phyloP scores from a whole-genome alignment of 2,113 vertebrate genomes.

The Mohoua ochrocephala region DNA sequence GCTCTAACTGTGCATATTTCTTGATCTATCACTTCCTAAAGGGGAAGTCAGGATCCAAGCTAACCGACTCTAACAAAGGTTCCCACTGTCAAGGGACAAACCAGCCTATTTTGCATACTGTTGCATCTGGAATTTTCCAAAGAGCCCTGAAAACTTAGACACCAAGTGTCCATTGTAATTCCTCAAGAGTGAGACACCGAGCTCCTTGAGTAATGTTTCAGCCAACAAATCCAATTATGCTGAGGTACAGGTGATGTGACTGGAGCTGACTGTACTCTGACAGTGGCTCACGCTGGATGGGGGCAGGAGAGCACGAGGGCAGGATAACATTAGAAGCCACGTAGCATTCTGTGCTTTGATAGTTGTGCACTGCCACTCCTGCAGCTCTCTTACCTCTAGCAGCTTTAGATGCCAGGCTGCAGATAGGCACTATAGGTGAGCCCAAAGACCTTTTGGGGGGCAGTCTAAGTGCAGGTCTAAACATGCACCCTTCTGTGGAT shows the following conservation, averaged over 20 bases:
- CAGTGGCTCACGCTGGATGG: not conserved
- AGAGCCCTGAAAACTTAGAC: not conserved
- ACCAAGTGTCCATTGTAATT: not conserved
- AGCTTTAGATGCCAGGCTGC: not conserved
- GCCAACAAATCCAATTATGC: not conserved
- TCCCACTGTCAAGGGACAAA: not conserved
- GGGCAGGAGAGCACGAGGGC: not conserved
- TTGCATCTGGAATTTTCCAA: not conserved
- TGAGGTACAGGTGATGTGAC: not conserved
- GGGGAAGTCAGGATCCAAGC: not conserved
- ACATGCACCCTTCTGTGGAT: not conserved
- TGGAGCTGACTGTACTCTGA: not conserved
- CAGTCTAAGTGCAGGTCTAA: not conserved
- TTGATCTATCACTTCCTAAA: not conserved
- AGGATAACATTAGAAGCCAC: not conserved
- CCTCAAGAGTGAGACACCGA: not conserved
- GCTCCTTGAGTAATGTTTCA: not conserved
- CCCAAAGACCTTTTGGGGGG: not conserved
- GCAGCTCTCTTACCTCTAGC: not conserved
- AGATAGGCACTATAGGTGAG: not conserved
- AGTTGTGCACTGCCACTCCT: not conserved
- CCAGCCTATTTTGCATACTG: not conserved
- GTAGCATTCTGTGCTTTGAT: not conserved
- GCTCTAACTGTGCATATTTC: not conserved
- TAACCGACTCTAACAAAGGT: not conserved